Percentiles rank a stretch among this genome's conserved stretches.
These are phyloP conservation scores for Danaus melanippus DNA, from an alignment of 1,140 invertebrate genomes.

Conservation along the genomic window DNA sequence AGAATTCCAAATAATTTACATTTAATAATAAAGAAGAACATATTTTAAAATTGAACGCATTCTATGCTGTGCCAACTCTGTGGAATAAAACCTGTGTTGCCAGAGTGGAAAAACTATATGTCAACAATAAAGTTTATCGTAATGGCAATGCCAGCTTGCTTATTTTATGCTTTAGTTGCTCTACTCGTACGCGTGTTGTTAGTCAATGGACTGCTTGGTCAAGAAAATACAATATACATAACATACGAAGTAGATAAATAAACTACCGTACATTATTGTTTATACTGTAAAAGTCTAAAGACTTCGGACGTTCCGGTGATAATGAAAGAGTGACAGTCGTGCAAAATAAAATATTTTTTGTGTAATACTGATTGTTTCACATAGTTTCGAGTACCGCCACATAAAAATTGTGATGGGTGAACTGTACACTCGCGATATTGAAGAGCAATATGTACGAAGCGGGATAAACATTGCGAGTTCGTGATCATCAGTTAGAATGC, in stretches of 20 bases:
- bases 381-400: constrained; percentile 57
- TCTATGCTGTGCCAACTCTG: constrained; percentile 29
- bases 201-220: constrained; percentile 54
- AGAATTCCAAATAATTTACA: background rate
- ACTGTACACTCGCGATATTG: constrained; percentile 32
- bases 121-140: constrained; percentile 44
- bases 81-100: constrained; percentile 22
- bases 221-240: constrained; percentile 43
- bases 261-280: constrained; percentile 19
- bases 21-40: background rate
- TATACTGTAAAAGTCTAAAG: constrained; percentile 14
- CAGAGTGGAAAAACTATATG: constrained; percentile 40
- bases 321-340: constrained; percentile 64
- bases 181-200: constrained; percentile 56
- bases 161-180: constrained; percentile 61
- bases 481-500: constrained; percentile 63
- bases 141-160: constrained; percentile 48
- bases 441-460: constrained; percentile 61
- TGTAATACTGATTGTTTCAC: constrained; percentile 53
- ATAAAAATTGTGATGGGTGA: constrained; percentile 45
- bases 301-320: constrained; percentile 43
- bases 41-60: constrained; percentile 26
- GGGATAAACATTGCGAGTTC: constrained; percentile 46
- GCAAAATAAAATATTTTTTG: constrained; percentile 53
- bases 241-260: constrained; percentile 40